Evolutionary conservation across 2,797 vertebrate genomes (phyloP), one percentile per base, ranked within the genome.

Genomic region (Phataginus tetradactyla): DNA sequence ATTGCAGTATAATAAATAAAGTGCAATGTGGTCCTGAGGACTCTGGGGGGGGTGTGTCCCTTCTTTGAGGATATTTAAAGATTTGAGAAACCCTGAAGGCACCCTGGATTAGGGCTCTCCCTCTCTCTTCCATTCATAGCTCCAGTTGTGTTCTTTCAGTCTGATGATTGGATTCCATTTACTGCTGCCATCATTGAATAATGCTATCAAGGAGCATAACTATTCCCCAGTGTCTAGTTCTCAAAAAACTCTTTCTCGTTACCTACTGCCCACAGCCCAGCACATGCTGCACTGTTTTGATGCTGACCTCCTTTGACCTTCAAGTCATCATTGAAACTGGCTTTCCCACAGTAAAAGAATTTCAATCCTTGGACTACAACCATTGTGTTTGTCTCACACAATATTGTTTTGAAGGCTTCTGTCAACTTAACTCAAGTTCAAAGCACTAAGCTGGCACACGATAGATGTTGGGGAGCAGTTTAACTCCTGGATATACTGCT

Each of bases 381-480:
- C 32, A 78, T 53, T 71, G 51, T 75, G 34, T 83, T 89, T 80
- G 69, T 89, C 51, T 86, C 51, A 53, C 7, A 94, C 27, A 64
- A 42, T 59, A 86, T 55, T 69, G 51, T 83, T 96, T 91, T 63
- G 63, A 95, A 97, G 69, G 20, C 10, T 94, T 90, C 59, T 86
- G 79, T 89, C 84, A 93, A 91, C 45, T 68, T 61, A 83, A 90
- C 75, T 92, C 69, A 84, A 59, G 69, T 89, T 86, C 64, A 51
- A 93, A 87, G 79, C 53, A 83, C 15, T 86, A 88, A 23, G 17
- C 37, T 93, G 68, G n/a, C 37, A 57, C 42, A 94, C 51, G 21
- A 4, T 59, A 29, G 75, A 84, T 88, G 13, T 25, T 88, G 15
- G 3, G 87, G 57, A 86, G 32, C 45, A 95, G 55, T 80, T 61